Evolutionary conservation across 2,888 invertebrate species (phyloP).

Genomic region (Gryllus longicercus): DNA sequence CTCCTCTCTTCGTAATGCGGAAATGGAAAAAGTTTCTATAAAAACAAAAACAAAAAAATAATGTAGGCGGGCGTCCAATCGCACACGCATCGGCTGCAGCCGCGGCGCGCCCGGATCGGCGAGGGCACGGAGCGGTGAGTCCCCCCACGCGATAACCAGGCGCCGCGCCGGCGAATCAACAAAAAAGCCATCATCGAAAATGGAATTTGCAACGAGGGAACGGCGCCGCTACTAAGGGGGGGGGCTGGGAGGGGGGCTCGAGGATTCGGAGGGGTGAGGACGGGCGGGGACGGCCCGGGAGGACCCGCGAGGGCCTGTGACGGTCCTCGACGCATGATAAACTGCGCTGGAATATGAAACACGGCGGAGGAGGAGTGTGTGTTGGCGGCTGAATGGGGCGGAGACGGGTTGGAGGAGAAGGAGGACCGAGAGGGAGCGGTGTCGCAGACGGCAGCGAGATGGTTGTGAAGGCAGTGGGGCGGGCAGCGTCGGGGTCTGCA

Average conservation of each 20-base stretch:
- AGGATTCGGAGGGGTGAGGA: too few species aligned
- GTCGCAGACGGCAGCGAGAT: too few species aligned
- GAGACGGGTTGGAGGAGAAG: too few species aligned
- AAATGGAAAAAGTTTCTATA: background rate
- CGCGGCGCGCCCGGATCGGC: background rate
- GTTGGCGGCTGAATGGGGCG: too few species aligned
- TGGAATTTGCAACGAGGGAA: conserved; percentile 1
- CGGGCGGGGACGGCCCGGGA: too few species aligned
- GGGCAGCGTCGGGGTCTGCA: too few species aligned
- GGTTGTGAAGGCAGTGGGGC: too few species aligned
- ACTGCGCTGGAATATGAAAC: background rate
- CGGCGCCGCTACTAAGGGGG: background rate
- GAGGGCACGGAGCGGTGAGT: background rate
- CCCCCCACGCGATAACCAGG: background rate
- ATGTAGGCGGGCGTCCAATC: background rate
- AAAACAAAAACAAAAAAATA: background rate
- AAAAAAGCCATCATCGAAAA: background rate
- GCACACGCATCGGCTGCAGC: background rate
- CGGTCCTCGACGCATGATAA: background rate
- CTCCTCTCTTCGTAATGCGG: conserved; percentile 1
- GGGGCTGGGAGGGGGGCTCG: too few species aligned
- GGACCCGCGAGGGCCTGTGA: too few species aligned
- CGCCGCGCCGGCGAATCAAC: background rate
- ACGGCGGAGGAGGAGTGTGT: background rate
- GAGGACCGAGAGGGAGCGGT: too few species aligned